A percentile compares a stretch with the other conserved stretches of the same genome.
Evolutionary conservation across 2,888 invertebrate genomes (phyloP).

Genomic region (Tuta absoluta): DNA sequence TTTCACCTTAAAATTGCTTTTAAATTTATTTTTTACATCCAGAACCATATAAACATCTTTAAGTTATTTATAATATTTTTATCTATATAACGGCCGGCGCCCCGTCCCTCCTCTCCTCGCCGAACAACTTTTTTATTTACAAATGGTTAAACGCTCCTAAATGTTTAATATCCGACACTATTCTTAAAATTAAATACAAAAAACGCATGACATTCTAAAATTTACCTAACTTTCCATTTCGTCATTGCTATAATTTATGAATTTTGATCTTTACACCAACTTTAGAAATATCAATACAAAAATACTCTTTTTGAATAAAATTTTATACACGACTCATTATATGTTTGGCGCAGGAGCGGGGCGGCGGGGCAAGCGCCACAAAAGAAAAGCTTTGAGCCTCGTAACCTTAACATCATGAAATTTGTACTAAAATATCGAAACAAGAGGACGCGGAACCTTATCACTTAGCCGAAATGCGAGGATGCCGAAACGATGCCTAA

Average conservation of each 20-base stretch:
- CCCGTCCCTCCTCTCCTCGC: slow-evolving; percentile 57
- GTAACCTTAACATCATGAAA: slow-evolving; percentile 81
- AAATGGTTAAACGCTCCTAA: slow-evolving; percentile 86
- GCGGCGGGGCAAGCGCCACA: slow-evolving; percentile 63
- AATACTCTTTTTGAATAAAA: slow-evolving; percentile 82
- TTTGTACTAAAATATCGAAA: slow-evolving; percentile 81
- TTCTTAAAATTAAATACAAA: slow-evolving; percentile 83
- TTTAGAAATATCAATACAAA: slow-evolving; percentile 83
- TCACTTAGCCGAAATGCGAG: slow-evolving; percentile 82
- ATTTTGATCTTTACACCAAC: slow-evolving; percentile 83
- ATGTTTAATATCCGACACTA: slow-evolving; percentile 83
- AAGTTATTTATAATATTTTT: slow-evolving; percentile 80
- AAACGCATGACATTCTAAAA: slow-evolving; percentile 80
- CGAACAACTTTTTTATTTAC: slow-evolving; percentile 81
- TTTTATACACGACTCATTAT: slow-evolving; percentile 80
- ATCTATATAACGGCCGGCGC: slow-evolving; percentile 72
- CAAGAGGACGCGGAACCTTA: slow-evolving; percentile 75
- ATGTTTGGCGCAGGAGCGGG: slow-evolving; percentile 57
- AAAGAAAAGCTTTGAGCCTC: slow-evolving; percentile 82
- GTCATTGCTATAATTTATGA: slow-evolving; percentile 81
- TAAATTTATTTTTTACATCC: slow-evolving; percentile 79
- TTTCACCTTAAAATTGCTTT: slow-evolving; percentile 73
- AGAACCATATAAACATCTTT: slow-evolving; percentile 83
- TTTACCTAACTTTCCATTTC: slow-evolving; percentile 77
- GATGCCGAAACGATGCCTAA: slow-evolving; percentile 80